Conservation (phyloP, 2,888 invertebrate genomes). For the Machimus atricapillus region DNA sequence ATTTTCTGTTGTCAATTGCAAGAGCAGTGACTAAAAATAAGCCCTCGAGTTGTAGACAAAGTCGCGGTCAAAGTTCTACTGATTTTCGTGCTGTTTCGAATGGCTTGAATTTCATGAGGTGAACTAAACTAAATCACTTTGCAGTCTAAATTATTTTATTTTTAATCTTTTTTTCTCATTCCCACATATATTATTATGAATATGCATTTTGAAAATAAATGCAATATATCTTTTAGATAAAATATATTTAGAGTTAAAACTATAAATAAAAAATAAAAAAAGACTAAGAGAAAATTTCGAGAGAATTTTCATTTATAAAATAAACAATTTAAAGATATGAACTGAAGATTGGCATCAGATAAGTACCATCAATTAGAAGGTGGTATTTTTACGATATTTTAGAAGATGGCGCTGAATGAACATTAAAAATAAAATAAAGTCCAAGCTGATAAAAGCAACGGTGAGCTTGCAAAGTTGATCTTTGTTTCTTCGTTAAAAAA, state of each 20-base stretch:
- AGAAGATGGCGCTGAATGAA: background rate
- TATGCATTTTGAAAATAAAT: background rate
- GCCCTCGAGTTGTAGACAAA: background rate
- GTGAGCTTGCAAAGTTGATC: background rate
- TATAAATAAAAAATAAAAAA: background rate
- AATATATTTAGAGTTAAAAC: background rate
- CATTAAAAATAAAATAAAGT: background rate
- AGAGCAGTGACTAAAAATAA: slow-evolving; percentile 12
- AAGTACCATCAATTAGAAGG: background rate
- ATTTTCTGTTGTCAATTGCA: background rate
- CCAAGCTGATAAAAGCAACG: background rate
- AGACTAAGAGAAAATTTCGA: background rate
- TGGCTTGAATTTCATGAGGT: background rate
- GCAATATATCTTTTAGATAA: background rate
- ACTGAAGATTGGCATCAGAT: background rate
- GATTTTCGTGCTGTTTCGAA: background rate
- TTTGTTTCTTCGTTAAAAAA: background rate
- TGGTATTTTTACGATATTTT: background rate
- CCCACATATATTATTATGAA: background rate
- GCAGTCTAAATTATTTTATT: background rate
- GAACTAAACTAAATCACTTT: background rate
- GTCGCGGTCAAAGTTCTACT: slow-evolving; percentile 12
- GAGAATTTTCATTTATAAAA: background rate
- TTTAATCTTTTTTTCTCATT: background rate
- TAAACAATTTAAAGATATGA: background rate